Evolutionary conservation across 2,888 invertebrate genomes (phyloP), one percentile per base, ranked within the genome.

Genomic region (Alitta virens): DNA sequence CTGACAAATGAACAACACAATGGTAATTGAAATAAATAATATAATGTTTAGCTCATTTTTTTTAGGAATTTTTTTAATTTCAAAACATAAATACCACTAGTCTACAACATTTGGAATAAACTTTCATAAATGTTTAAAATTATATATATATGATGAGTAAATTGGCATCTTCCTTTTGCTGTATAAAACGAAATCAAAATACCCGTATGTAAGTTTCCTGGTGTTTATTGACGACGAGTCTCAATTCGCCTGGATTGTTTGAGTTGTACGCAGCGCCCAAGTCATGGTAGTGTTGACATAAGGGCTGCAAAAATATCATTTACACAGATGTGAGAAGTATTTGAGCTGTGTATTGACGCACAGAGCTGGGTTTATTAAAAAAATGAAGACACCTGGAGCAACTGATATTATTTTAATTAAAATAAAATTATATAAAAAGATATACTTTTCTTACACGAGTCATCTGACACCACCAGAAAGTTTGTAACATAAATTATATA

Each of bases 241-340:
- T 86, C 62, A 92, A 85, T 75, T 90, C 89, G 56, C 87, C 86
- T 58, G 89, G 89, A 81, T 85, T 91, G 83, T 87, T 91, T 75
- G 87, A 86, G 62, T 86, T 85, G 80, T 92, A 96, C n/a, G 91
- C 90, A 27, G 86, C 87, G 14, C 91, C 90, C 69, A 97, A 83
- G 76, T 96, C 95, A 81, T 91, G 90, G 82, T 97, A 98, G 18
- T 91, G 88, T 75, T 78, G 79, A 62, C 79, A 80, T 38, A 79
- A 63, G 12, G 78, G 78, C 81, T 80, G 73, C 43, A 68, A 67
- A 46, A 25, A 2, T 55, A 26, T 21, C 33, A 33, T 33, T 33
- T 33, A 7, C 5, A 33, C 33, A 33, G 33, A 33, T 33, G 33
- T 33, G 33, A 33, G n/a, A n/a, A n/a, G n/a, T n/a, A n/a, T n/a